Evolutionary conservation across 1,140 invertebrate genomes (phyloP).

Genomic region (Polyergus mexicanus): DNA sequence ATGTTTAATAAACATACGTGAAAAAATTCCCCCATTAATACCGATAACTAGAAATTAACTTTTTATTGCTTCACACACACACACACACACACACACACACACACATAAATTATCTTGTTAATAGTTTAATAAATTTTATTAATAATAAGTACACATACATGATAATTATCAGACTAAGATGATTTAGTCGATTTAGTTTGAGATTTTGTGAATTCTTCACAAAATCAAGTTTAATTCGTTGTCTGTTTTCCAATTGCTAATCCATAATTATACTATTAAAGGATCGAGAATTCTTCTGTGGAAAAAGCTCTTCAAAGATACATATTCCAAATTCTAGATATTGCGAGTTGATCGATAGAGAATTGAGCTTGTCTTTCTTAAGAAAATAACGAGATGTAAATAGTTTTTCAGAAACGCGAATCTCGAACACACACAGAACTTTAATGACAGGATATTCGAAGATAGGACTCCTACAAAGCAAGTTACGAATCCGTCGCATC

Average conservation of each 20-base stretch:
- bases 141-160: too few species aligned
- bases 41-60: background rate
- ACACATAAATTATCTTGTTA: too few species aligned
- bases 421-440: background rate
- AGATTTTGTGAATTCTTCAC: background rate
- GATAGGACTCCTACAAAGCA: slow-evolving; percentile 63
- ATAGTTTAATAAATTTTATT: too few species aligned
- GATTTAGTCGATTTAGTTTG: background rate
- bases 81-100: too few species aligned
- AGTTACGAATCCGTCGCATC: slow-evolving; percentile 65
- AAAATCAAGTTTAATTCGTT: background rate
- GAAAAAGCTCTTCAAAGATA: too few species aligned
- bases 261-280: too few species aligned
- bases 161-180: too few species aligned
- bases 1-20: background rate
- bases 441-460: too few species aligned
- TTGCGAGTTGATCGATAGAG: background rate
- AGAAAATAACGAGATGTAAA: background rate
- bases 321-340: background rate
- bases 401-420: background rate
- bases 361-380: background rate
- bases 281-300: too few species aligned
- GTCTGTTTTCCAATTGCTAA: background rate
- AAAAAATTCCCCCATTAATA: background rate
- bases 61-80: too few species aligned